Conservation (phyloP, 2,888 invertebrate species). For the Tanytarsus gracilentus region DNA sequence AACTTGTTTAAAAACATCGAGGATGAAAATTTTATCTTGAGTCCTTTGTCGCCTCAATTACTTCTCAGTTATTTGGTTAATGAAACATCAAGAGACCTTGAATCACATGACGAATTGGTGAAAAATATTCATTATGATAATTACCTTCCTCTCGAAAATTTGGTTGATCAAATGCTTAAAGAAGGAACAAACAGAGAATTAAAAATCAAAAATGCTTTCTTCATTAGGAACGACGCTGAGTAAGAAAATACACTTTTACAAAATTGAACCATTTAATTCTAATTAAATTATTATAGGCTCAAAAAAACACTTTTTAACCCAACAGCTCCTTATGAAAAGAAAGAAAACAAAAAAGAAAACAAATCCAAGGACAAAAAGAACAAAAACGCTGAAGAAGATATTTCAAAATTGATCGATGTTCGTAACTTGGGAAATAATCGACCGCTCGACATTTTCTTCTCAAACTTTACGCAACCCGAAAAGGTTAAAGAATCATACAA, state of each 20-base stretch:
- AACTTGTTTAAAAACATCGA: conserved; percentile 30
- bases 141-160: background rate
- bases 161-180: background rate
- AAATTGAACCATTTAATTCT: too few species aligned
- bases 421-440: too few species aligned
- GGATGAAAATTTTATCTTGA: conserved; percentile 32
- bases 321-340: too few species aligned
- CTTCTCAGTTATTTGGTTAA: conserved; percentile 31
- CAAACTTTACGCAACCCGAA: conserved; percentile 47
- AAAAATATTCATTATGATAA: too few species aligned
- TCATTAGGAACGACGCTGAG: conserved; percentile 20
- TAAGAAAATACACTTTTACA: background rate
- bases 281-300: too few species aligned
- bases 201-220: conserved; percentile 32
- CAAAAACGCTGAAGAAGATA: background rate
- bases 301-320: too few species aligned
- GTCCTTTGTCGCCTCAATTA: conserved; percentile 32
- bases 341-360: background rate
- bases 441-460: conserved; percentile 38
- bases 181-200: conserved; percentile 29
- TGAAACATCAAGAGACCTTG: conserved; percentile 31
- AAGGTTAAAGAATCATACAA: conserved; percentile 48
- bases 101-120: conserved; percentile 29
- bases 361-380: background rate
- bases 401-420: background rate